phyloP scores from a whole-genome alignment of 2,113 vertebrate species.

The Hypomesus transpacificus region DNA sequence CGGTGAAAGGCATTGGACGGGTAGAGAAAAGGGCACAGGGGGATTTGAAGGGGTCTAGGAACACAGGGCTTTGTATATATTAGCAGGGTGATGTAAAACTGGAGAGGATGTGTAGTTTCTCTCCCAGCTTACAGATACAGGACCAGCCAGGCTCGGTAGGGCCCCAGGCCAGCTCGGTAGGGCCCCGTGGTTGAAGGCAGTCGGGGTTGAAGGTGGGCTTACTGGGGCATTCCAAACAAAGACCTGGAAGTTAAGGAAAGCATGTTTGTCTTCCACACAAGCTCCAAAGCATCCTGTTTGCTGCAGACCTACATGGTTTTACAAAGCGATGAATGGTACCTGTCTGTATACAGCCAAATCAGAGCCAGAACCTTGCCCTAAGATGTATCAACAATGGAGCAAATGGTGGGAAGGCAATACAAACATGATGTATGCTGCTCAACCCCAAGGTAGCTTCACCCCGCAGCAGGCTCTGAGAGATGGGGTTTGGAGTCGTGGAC shows the following conservation, averaged over 20 bases:
- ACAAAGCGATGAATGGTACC: conserved; percentile 23
- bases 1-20: conserved; percentile 72
- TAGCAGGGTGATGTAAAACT: conserved; percentile 59
- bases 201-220: no score
- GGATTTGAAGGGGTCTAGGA: conserved; percentile 66
- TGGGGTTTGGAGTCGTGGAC: background rate
- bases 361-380: background rate
- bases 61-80: conserved; percentile 68
- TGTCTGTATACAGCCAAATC: background rate
- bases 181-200: no score
- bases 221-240: no score
- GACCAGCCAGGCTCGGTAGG: no score
- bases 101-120: conserved; percentile 14
- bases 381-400: no score
- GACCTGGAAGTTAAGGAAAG: no score
- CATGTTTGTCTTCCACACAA: no score
- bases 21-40: conserved; percentile 72
- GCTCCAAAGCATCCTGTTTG: no score
- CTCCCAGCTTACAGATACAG: conserved; percentile 29
- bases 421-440: no score
- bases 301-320: background rate
- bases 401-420: no score
- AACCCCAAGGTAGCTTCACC: no score
- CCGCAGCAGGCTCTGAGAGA: background rate
- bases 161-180: no score